Evolutionary conservation across 2,888 invertebrate genomes (phyloP).

Genomic region (Galeruca laticollis): DNA sequence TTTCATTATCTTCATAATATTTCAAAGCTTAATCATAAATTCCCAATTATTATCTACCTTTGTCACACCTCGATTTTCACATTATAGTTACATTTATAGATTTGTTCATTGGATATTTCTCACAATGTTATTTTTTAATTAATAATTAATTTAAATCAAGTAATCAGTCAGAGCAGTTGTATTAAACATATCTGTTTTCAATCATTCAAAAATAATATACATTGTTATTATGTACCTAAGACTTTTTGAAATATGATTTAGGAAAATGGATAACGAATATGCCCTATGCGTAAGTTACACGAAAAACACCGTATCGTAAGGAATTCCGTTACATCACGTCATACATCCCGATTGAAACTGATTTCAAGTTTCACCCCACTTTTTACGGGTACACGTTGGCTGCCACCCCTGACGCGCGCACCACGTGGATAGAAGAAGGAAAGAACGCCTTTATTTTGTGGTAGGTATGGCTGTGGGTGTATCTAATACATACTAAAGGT

Average conservation of each 20-base stretch:
- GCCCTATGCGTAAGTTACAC: constrained; percentile 40
- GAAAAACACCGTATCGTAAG: constrained; percentile 37
- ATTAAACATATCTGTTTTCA: neutral
- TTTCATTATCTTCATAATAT: too few relatives aligned
- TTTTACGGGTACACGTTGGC: constrained; percentile 57
- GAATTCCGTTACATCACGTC: constrained; percentile 52
- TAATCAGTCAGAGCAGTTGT: too few relatives aligned
- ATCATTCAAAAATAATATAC: neutral
- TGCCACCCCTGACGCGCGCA: constrained; percentile 63
- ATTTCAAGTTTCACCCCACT: constrained; percentile 56
- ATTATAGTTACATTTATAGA: too few relatives aligned
- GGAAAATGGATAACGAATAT: constrained; percentile 21
- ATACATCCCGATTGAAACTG: constrained; percentile 58
- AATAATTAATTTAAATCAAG: too few relatives aligned
- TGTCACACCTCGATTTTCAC: too few relatives aligned
- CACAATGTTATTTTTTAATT: too few relatives aligned
- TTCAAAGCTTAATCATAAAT: too few relatives aligned
- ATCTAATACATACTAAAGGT: constrained; percentile 42
- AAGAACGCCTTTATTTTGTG: constrained; percentile 50
- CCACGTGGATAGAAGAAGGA: constrained; percentile 59
- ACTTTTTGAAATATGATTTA: neutral
- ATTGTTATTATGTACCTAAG: neutral
- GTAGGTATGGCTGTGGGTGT: constrained; percentile 47
- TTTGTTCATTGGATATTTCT: too few relatives aligned
- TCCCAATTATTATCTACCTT: too few relatives aligned